Percentiles rank a stretch among this genome's conserved stretches.
Evolutionary conservation across 2,888 invertebrate species (phyloP).

Genomic region (Leptinotarsa rubiginosa): DNA sequence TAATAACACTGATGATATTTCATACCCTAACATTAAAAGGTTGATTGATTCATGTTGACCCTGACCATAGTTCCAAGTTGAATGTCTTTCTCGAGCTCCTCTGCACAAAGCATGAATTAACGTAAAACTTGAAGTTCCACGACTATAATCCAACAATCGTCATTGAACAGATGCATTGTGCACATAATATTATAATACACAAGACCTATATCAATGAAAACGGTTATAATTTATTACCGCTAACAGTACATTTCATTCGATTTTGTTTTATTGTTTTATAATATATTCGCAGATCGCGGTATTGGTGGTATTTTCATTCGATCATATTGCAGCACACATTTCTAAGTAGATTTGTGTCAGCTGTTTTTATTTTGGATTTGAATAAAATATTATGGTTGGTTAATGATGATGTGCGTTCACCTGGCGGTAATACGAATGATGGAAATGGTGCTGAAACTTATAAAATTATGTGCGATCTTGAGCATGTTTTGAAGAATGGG

Average conservation of each 20-base stretch:
- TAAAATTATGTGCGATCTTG: neutral
- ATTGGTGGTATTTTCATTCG: conserved; percentile 20
- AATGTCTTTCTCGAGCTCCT: no score
- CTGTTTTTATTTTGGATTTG: conserved; percentile 33
- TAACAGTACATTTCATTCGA: conserved; percentile 47
- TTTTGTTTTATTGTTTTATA: conserved; percentile 26
- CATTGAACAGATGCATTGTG: conserved; percentile 41
- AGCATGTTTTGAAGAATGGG: neutral
- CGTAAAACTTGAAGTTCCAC: neutral
- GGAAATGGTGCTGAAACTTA: neutral
- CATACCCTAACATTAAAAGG: no score
- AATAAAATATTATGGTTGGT: conserved; percentile 8
- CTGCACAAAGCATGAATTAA: no score
- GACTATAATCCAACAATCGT: conserved; percentile 10
- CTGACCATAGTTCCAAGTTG: no score
- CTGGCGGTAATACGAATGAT: neutral
- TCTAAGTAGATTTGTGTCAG: conserved; percentile 42
- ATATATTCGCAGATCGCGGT: conserved; percentile 8
- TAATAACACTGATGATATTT: no score
- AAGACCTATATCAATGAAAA: conserved; percentile 52
- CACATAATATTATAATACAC: conserved; percentile 40
- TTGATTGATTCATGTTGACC: no score
- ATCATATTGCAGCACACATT: conserved; percentile 23
- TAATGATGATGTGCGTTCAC: conserved; percentile 15
- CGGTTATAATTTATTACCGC: conserved; percentile 45